Conservation (phyloP, 2,113 vertebrate species). For the Noturus placidus region DNA sequence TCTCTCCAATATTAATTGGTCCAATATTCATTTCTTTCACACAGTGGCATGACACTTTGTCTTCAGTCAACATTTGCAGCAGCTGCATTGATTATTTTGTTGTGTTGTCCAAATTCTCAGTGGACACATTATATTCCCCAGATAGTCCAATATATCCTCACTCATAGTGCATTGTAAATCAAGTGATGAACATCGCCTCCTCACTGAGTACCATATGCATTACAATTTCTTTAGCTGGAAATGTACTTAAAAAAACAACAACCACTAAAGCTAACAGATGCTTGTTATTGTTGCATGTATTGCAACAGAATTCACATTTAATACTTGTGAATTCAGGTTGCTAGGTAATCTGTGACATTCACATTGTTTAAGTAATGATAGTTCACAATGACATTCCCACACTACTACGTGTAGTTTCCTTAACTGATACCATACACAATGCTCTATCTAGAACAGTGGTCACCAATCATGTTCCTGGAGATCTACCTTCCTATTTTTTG, state of each 20-base stretch:
- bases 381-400: background rate
- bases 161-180: background rate
- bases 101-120: background rate
- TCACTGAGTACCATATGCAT: background rate
- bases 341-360: background rate
- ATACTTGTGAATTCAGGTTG: background rate
- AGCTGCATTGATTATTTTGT: background rate
- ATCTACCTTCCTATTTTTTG: too few relatives aligned
- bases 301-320: background rate
- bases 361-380: background rate
- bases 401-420: background rate
- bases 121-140: background rate
- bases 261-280: background rate
- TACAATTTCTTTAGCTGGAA: background rate
- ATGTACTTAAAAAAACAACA: background rate
- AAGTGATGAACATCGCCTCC: background rate
- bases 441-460: background rate
- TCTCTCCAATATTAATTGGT: slow-evolving; percentile 15
- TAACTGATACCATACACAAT: background rate
- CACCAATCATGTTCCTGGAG: too few relatives aligned
- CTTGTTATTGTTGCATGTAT: background rate
- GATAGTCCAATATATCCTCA: slow-evolving; percentile 5
- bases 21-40: slow-evolving; percentile 1
- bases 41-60: background rate
- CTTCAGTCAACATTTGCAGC: slow-evolving; percentile 14